These are phyloP conservation scores for Rhorus exstirpatorius DNA, from an alignment of 2,888 invertebrate species.

Conservation along the genomic window DNA sequence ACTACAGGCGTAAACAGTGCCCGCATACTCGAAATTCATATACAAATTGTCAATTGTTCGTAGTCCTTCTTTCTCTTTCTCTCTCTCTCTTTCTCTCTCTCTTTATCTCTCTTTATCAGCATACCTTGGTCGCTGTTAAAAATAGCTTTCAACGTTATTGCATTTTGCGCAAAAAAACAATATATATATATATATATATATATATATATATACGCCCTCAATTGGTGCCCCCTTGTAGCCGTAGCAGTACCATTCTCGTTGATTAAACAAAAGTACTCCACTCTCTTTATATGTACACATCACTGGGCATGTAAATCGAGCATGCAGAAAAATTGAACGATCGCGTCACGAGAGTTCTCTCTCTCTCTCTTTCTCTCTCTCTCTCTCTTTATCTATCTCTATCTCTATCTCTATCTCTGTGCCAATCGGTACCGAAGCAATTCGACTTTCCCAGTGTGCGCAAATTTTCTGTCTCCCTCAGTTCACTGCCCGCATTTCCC, in stretches of 20 bases:
- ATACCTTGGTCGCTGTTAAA: conserved; percentile 31
- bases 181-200: too few species aligned
- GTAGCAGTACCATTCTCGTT: conserved; percentile 25
- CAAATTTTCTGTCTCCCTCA: conserved; percentile 68
- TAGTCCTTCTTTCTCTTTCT: conserved; percentile 23
- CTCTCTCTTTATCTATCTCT: too few species aligned
- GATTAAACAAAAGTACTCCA: conserved; percentile 51
- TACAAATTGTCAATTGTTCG: conserved; percentile 29
- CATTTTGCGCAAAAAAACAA: conserved; percentile 11
- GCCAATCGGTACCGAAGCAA: conserved; percentile 39
- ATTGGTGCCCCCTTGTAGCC: conserved; percentile 19
- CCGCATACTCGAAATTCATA: conserved; percentile 38
- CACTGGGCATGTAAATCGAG: conserved; percentile 12
- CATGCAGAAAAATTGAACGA: conserved; percentile 38
- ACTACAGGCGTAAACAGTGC: conserved; percentile 43
- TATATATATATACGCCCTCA: conserved; percentile 7
- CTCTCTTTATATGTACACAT: conserved; percentile 11
- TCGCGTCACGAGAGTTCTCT: conserved; percentile 49
- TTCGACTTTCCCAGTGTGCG: conserved; percentile 60
- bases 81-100: conserved; percentile 3
- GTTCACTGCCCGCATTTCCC: conserved; percentile 61
- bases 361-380: too few species aligned
- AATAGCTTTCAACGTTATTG: conserved; percentile 54
- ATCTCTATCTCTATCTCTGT: too few species aligned
- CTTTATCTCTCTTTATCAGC: conserved; percentile 19